These are phyloP conservation scores for Leptinotarsa peninsularis DNA, from an alignment of 2,888 invertebrate species.

Conservation along the genomic window DNA sequence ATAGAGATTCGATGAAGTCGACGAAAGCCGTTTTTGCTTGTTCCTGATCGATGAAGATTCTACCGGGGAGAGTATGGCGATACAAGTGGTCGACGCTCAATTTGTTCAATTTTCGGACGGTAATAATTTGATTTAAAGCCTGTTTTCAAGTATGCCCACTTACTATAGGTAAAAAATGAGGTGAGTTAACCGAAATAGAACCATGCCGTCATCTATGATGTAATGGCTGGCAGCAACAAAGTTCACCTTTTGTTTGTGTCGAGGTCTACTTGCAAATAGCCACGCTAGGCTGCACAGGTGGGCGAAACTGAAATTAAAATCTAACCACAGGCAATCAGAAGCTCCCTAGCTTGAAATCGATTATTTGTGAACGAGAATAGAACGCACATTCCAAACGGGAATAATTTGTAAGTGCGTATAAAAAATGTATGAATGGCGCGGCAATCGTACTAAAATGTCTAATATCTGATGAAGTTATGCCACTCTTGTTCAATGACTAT, in stretches of 20 bases:
- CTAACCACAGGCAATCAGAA: neutral
- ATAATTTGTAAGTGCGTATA: neutral
- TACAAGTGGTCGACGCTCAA: too few relatives aligned
- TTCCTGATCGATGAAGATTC: too few relatives aligned
- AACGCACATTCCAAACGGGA: neutral
- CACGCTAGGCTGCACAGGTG: constrained; percentile 15
- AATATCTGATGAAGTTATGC: too few relatives aligned
- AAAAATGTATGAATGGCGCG: too few relatives aligned
- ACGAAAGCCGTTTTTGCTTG: too few relatives aligned
- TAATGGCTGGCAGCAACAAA: constrained; percentile 30
- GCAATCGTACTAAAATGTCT: too few relatives aligned
- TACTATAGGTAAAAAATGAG: neutral
- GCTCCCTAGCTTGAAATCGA: constrained; percentile 8
- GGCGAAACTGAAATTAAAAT: constrained; percentile 7
- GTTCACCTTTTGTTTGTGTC: constrained; percentile 38
- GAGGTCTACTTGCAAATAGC: constrained; percentile 20
- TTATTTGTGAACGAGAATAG: constrained; percentile 5
- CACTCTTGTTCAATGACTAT: too few relatives aligned
- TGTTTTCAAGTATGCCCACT: too few relatives aligned
- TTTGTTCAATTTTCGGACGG: too few relatives aligned
- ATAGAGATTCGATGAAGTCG: too few relatives aligned
- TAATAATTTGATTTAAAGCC: too few relatives aligned
- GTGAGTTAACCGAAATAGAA: constrained; percentile 24
- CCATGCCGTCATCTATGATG: constrained; percentile 34
- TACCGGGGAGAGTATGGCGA: too few relatives aligned